Base-by-base conservation (phyloP, 1,140 invertebrate species). In the Cyphomyrmex costatus region DNA sequence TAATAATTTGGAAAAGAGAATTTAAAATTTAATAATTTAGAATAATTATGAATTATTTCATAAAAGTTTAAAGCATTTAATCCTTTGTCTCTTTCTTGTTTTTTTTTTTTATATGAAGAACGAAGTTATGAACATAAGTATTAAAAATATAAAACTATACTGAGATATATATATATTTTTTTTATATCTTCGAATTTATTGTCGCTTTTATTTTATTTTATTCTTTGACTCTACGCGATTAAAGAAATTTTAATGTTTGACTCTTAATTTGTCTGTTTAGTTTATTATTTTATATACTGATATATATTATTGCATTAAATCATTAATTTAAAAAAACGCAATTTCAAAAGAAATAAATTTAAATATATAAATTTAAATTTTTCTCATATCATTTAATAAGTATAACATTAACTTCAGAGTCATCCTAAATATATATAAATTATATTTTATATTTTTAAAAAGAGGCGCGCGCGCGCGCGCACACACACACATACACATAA, bases 281-380 rank as follows among this genome's bases (percentile, higher is more conserved):
- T n/a, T n/a, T n/a, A n/a, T n/a, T n/a, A n/a, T n/a, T n/a, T n/a
- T n/a, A n/a, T n/a, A n/a, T n/a, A n/a, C n/a, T 0, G 19, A n/a
- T 65, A 4, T 63, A 33, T 7, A 33, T 33, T 7, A 33, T 33
- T 63, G 0, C 19, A 63, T 46, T 68, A 68, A 21, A 68, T 21
- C 14, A 0, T 16, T 27, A 70, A 46, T 56, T 56, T 16, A 3
- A 33, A 7, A n/a, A 73, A 56, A 56, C 12, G 19, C 1, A 53
- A 21, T 30, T 73, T 56, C n/a, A n/a, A 73, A 2, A 74, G 56
- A 56, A 33, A 56, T 63, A 8, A 58, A 0, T 33, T 74, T 76
- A 33, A 24, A 70, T n/a, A 21, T 53, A 33, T 8, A 56, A 21
- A 16, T 53, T 61, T 21, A 2, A 1, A 60, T 60, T 58, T 30